Conservation (phyloP, 2,888 invertebrate species). For the Melanophora roralis region DNA sequence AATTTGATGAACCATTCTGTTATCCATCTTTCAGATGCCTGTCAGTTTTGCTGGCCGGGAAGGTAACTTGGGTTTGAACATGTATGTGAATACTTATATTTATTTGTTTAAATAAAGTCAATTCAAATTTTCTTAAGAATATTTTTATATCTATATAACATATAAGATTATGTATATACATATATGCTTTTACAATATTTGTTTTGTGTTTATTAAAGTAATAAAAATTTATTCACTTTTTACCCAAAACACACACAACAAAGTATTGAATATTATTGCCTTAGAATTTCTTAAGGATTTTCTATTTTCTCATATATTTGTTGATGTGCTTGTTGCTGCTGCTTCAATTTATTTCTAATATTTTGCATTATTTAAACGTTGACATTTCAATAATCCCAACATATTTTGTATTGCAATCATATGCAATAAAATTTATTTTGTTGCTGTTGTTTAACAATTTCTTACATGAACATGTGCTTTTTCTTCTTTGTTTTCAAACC, state of each 20-base stretch:
- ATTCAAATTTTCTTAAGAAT: slow-evolving; percentile 14
- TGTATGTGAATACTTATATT: not conserved
- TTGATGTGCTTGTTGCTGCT: slow-evolving; percentile 4
- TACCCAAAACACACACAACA: not conserved
- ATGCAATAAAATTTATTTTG: slow-evolving; percentile 58
- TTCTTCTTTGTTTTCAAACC: not conserved
- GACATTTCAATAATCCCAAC: slow-evolving; percentile 61
- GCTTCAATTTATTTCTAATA: slow-evolving; percentile 43
- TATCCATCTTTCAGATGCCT: too few relatives aligned
- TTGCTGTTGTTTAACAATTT: not conserved
- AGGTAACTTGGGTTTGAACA: too few relatives aligned
- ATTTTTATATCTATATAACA: not conserved
- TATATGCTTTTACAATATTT: not conserved
- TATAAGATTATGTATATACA: too few relatives aligned
- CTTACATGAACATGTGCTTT: not conserved
- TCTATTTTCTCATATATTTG: not conserved
- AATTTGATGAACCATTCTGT: too few relatives aligned
- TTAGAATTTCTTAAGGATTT: slow-evolving; percentile 27
- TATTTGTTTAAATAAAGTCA: not conserved
- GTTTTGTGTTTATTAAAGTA: not conserved
- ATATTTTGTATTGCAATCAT: slow-evolving; percentile 59
- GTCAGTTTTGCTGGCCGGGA: too few relatives aligned
- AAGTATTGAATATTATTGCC: not conserved
- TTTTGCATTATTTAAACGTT: slow-evolving; percentile 60
- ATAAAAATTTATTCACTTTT: not conserved